phyloP scores from a whole-genome alignment of 2,888 invertebrate genomes.

The Gymnoscelis rufifasciata region DNA sequence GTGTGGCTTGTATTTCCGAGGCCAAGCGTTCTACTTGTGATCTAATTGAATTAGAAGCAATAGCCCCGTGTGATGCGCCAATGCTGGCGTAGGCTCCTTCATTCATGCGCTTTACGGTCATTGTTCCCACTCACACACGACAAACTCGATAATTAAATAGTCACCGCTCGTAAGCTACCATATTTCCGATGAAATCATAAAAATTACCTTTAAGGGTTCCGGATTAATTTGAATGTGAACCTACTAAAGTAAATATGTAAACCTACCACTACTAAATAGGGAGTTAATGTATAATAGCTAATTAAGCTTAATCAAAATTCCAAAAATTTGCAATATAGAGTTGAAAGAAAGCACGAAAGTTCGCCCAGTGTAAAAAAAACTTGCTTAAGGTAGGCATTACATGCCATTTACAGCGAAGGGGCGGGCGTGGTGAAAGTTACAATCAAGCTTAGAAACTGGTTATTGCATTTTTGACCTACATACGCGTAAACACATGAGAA shows the following conservation, averaged over 20 bases:
- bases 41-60: slow-evolving; percentile 74
- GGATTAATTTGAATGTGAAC: neutral
- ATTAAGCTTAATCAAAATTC: no score
- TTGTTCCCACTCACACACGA: slow-evolving; percentile 34
- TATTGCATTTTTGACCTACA: slow-evolving; percentile 40
- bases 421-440: slow-evolving; percentile 55
- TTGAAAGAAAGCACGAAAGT: slow-evolving; percentile 37
- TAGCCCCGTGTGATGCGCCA: slow-evolving; percentile 48
- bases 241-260: no score
- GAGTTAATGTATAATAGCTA: no score
- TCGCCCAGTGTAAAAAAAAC: slow-evolving; percentile 40
- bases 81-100: slow-evolving; percentile 40
- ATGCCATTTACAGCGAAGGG: slow-evolving; percentile 46
- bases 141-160: slow-evolving; percentile 8
- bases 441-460: slow-evolving; percentile 46
- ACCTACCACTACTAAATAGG: no score
- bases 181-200: slow-evolving; percentile 2
- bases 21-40: slow-evolving; percentile 61
- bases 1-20: slow-evolving; percentile 31
- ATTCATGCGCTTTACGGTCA: slow-evolving; percentile 46
- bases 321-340: neutral
- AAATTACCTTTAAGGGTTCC: neutral
- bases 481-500: slow-evolving; percentile 4
- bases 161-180: slow-evolving; percentile 1
- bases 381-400: slow-evolving; percentile 45